phyloP scores from a whole-genome alignment of 2,113 vertebrate species.

The Myiozetetes cayanensis region DNA sequence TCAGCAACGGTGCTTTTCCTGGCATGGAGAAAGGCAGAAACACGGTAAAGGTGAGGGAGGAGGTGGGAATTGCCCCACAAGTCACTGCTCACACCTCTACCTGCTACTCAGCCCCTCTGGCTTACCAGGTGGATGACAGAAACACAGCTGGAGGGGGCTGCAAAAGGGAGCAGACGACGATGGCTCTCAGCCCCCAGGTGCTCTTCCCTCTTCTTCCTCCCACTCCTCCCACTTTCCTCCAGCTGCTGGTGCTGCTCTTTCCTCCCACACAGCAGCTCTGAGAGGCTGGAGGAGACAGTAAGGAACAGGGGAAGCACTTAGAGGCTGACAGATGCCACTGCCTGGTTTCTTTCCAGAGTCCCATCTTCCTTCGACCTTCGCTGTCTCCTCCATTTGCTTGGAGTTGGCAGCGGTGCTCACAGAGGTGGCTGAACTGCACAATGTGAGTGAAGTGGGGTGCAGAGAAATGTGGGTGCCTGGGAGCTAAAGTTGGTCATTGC shows the following conservation, averaged over 20 bases:
- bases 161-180: background rate
- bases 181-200: conserved; percentile 36
- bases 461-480: background rate
- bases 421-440: accelerated
- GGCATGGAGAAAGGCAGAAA: background rate
- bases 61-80: background rate
- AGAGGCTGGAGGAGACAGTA: conserved; percentile 46
- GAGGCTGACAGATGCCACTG: conserved; percentile 36
- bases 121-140: background rate
- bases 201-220: conserved; percentile 56
- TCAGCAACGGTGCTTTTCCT: background rate
- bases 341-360: conserved; percentile 13
- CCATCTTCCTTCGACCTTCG: background rate
- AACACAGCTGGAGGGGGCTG: background rate
- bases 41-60: background rate
- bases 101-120: background rate
- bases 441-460: accelerated
- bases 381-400: background rate
- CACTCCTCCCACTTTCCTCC: conserved; percentile 60
- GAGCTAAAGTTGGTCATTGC: background rate
- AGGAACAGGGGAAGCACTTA: conserved; percentile 31
- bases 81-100: background rate
- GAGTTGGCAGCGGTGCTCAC: background rate
- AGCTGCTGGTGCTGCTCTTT: conserved; percentile 64
- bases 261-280: conserved; percentile 56